Evolutionary conservation across 2,113 vertebrate species (phyloP), one percentile per base, ranked within the genome.

Genomic region (Eptatretus burgeri): DNA sequence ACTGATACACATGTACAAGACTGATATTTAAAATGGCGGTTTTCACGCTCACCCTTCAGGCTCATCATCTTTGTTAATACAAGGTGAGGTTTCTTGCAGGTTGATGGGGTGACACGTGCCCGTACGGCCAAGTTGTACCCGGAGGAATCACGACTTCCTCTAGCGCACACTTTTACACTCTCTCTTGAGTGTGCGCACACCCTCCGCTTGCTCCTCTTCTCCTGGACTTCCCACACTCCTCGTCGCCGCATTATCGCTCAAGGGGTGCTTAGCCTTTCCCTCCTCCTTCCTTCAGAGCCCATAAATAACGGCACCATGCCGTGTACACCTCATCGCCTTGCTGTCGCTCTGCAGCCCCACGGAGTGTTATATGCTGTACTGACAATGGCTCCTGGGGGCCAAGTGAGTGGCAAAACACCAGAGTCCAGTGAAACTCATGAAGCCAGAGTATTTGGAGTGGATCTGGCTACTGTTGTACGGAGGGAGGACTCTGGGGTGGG

Each of bases 141-240:
- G 27, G 27, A 41, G 27, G 27, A 3, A 41, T 41, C 27, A 41
- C 27, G 27, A 41, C 27, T 41, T 41, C 27, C 27, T 41, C 27
- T 41, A 41, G 27, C 27, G 7, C 91, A 96, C 74, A 93, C 89
- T 1, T 98, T 98, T 71, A 95, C 95, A 74, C 93, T 98, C 64
- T 85, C 95, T 69, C 77, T 98, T 19, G 91, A 98, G 76, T 94
- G 95, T 0, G 91, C 88, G 2, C 91, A 98, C 75, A 85, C 89
- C 70, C 77, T 98, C 71, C 94, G 94, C 71, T 74, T 98, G 53
- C 84, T 94, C 50, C 86, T 98, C 63, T 96, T 94, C 72, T 88
- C 86, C 66, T 98, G 89, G 84, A 89, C 95, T 52, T 80, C 88
- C n/a, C 27, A 41, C 27, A 83, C 79, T 11, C 83, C 85, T 0